A percentile compares a stretch with the other conserved stretches of the same genome.
Evolutionary conservation across 2,797 vertebrate genomes (phyloP).

Genomic region (Remorina albescens): DNA sequence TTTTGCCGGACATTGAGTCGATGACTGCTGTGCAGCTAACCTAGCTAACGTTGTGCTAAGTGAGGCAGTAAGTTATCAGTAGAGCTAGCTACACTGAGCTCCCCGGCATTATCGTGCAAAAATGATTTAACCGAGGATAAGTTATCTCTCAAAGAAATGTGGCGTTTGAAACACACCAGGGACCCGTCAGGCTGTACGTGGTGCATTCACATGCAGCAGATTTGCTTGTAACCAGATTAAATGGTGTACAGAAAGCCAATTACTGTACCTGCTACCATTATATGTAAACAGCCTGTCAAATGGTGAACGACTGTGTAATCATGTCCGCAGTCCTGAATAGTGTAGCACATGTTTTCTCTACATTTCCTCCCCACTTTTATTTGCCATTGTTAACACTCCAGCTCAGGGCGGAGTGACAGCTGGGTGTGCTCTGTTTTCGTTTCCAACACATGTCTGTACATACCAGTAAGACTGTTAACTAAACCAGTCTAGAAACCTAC

Average conservation of each 20-base stretch:
- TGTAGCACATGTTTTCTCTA: not conserved
- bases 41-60: slow-evolving; percentile 62
- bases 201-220: slow-evolving; percentile 20
- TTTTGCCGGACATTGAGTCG: slow-evolving; percentile 28
- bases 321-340: not conserved
- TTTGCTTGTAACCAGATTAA: slow-evolving; percentile 32
- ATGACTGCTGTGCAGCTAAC: slow-evolving; percentile 39
- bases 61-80: slow-evolving; percentile 41
- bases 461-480: not conserved
- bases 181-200: not conserved
- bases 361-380: not conserved
- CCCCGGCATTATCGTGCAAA: not conserved
- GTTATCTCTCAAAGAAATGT: not conserved
- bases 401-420: not conserved
- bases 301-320: not conserved
- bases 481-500: no score
- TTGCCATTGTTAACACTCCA: not conserved
- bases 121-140: not conserved
- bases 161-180: not conserved
- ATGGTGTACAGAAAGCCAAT: slow-evolving; percentile 28
- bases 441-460: not conserved
- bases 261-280: slow-evolving; percentile 8
- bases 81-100: slow-evolving; percentile 15
- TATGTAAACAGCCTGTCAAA: not conserved
- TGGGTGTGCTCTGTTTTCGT: not conserved